Percentiles rank a stretch among this genome's conserved stretches.
These are phyloP conservation scores for Mus caroli DNA, from an alignment of 2,797 vertebrate genomes.

Conservation along the genomic window DNA sequence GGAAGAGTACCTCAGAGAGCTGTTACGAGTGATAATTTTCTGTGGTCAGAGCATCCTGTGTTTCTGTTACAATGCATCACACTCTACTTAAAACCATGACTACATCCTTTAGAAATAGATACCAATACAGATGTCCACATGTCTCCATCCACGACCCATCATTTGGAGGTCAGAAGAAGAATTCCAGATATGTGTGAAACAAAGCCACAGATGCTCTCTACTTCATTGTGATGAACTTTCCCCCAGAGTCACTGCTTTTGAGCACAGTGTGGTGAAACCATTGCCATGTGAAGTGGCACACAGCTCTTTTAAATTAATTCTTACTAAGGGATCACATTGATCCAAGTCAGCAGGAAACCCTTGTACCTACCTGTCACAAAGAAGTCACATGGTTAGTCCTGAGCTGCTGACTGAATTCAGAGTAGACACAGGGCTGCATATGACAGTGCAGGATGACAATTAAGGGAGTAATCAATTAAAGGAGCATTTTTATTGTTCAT, in stretches of 20 bases:
- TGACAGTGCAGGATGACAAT: neutral
- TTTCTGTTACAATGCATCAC: neutral
- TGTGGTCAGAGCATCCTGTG: neutral
- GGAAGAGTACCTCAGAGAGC: neutral
- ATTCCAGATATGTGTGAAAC: neutral
- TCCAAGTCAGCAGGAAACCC: neutral
- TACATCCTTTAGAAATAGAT: neutral
- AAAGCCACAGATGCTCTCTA: neutral
- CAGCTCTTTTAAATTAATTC: neutral
- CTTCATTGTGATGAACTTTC: neutral
- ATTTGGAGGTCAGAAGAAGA: neutral
- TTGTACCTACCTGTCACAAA: neutral
- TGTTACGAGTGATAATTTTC: neutral
- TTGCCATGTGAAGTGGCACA: neutral
- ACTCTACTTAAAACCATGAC: neutral
- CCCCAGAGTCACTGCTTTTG: neutral
- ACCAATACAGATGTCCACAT: neutral
- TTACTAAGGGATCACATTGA: neutral
- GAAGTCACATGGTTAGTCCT: neutral
- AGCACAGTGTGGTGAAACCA: neutral
- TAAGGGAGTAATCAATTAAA: neutral
- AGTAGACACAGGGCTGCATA: neutral
- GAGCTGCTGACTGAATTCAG: neutral
- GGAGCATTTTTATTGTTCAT: neutral
- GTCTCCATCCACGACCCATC: neutral